Evolutionary conservation across 2,113 vertebrate genomes (phyloP).

Genomic region (Eurypyga helias): DNA sequence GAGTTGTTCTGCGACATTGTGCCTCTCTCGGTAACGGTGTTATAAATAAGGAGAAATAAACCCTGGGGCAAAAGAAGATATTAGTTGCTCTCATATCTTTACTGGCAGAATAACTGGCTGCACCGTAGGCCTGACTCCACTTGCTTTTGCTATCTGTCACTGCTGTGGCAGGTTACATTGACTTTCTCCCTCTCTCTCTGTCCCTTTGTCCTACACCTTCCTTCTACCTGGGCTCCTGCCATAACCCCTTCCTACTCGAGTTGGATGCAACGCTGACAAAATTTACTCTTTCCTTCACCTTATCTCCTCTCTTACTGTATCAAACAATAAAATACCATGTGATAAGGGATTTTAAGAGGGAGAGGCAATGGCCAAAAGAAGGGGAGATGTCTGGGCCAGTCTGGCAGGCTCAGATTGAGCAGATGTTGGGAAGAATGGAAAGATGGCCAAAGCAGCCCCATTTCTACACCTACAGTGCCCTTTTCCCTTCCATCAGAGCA

Average conservation of each 20-base stretch:
- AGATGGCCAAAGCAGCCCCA: not conserved
- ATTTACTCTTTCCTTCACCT: not conserved
- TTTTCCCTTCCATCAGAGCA: not conserved
- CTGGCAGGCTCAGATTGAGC: not conserved
- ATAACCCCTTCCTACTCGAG: not conserved
- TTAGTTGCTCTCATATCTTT: constrained; percentile 1
- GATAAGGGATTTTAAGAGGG: not conserved
- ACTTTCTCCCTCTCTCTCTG: not conserved
- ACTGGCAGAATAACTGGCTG: constrained; percentile 9
- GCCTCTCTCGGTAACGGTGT: not conserved
- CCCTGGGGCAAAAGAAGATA: not conserved
- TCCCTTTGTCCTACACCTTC: not conserved
- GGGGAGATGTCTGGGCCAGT: not conserved
- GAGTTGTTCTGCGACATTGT: not conserved
- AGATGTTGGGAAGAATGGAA: not conserved
- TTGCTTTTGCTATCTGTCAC: not conserved
- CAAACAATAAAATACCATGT: not conserved
- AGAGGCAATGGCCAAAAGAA: not conserved
- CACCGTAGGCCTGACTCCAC: not conserved
- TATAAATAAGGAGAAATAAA: constrained; percentile 33
- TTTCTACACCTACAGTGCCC: not conserved
- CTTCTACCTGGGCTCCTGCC: not conserved
- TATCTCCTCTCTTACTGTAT: not conserved
- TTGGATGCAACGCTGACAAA: not conserved
- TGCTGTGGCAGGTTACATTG: not conserved